Percentiles rank a stretch among this genome's conserved stretches.
These are phyloP conservation scores for Anas capensis DNA, from an alignment of 2,797 vertebrate species.

Conservation along the genomic window DNA sequence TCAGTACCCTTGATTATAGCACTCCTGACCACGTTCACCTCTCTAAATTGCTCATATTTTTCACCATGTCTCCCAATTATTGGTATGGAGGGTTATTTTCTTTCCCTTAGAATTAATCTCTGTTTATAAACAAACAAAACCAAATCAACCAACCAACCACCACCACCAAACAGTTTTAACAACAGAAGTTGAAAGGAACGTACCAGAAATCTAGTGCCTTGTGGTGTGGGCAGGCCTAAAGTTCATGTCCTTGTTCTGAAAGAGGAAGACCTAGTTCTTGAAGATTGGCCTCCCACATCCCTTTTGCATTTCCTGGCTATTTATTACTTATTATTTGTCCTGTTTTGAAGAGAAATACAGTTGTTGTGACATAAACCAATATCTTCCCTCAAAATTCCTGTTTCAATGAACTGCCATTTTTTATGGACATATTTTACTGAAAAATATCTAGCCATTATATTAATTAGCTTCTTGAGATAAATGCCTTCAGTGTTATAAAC, in stretches of 20 bases:
- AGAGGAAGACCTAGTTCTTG: background rate
- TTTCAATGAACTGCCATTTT: background rate
- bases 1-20: background rate
- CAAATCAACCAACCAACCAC: no score
- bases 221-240: background rate
- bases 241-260: background rate
- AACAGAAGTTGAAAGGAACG: background rate
- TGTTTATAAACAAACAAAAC: background rate
- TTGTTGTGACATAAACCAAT: background rate
- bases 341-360: background rate
- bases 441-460: background rate
- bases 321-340: background rate
- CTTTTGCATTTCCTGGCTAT: background rate
- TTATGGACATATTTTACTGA: background rate
- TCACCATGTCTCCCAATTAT: background rate
- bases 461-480: background rate
- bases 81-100: background rate
- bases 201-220: background rate
- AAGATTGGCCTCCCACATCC: background rate
- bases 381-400: background rate
- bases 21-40: background rate
- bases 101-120: background rate
- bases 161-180: background rate
- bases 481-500: background rate
- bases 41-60: background rate